These are phyloP conservation scores for Coreoperca whiteheadi DNA, from an alignment of 2,113 vertebrate genomes.

Conservation along the genomic window DNA sequence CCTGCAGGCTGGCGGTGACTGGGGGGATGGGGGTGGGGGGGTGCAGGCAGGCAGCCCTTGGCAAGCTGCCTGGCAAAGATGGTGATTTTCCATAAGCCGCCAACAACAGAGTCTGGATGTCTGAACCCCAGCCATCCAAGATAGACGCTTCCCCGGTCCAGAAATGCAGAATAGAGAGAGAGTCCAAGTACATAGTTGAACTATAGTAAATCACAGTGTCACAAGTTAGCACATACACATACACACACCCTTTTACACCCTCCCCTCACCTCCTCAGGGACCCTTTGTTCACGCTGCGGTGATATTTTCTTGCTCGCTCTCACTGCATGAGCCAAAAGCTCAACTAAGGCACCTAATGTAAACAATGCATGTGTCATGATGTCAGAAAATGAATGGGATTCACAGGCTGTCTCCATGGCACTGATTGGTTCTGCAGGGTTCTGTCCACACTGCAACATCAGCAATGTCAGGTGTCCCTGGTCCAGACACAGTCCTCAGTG, in stretches of 20 bases:
- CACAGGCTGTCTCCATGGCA: conserved; percentile 12
- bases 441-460: conserved; percentile 28
- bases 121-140: conserved; percentile 64
- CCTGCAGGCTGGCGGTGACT: conserved; percentile 50
- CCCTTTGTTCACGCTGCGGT: conserved; percentile 57
- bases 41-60: conserved; percentile 54
- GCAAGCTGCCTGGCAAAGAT: conserved; percentile 70
- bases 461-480: conserved; percentile 64
- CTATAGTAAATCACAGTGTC: conserved; percentile 69
- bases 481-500: conserved; percentile 61
- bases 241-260: conserved; percentile 31
- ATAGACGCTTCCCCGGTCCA: conserved; percentile 57
- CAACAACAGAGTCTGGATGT: conserved; percentile 74
- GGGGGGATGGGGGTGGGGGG: conserved; percentile 9
- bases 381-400: conserved; percentile 45
- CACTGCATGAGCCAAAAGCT: conserved; percentile 32
- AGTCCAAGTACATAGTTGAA: conserved; percentile 51
- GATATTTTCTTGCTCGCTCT: conserved; percentile 53
- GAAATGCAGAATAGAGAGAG: conserved; percentile 52
- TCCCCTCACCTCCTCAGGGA: conserved; percentile 50
- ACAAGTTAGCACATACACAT: conserved; percentile 33
- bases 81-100: conserved; percentile 82
- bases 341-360: conserved; percentile 29
- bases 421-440: conserved; percentile 41
- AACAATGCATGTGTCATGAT: conserved; percentile 52